phyloP scores from a whole-genome alignment of 2,888 invertebrate genomes.

The Scotopteryx bipunctaria region DNA sequence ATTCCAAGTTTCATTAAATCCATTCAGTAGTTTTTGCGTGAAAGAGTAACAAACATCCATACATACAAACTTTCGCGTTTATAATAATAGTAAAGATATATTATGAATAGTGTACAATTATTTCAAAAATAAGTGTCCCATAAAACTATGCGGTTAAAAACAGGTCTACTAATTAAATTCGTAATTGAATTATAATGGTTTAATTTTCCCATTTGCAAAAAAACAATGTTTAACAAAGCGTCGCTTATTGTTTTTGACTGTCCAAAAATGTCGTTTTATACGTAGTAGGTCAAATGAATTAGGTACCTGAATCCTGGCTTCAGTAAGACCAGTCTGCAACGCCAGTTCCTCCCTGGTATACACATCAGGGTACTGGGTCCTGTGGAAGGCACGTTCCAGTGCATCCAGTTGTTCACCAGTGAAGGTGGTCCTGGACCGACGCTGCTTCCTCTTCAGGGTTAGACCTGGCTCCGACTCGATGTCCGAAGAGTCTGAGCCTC shows the following conservation, averaged over 20 bases:
- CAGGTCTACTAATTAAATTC: not conserved
- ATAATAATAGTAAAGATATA: no score
- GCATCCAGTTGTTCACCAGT: conserved; percentile 96
- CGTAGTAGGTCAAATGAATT: no score
- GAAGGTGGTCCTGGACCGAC: conserved; percentile 96
- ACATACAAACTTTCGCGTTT: no score
- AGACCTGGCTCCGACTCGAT: conserved; percentile 96
- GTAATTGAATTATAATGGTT: not conserved
- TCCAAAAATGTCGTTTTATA: no score
- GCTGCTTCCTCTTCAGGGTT: conserved; percentile 94
- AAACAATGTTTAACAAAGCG: no score
- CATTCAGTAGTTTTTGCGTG: no score
- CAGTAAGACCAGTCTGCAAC: conserved; percentile 94
- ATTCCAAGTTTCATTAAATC: no score
- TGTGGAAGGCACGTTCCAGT: conserved; percentile 94
- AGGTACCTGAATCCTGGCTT: conserved; percentile 97
- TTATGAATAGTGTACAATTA: no score
- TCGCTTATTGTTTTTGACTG: no score
- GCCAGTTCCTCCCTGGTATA: conserved; percentile 97
- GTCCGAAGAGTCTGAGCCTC: conserved; percentile 85
- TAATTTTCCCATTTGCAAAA: no score
- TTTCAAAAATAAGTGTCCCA: no score
- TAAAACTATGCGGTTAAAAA: not conserved
- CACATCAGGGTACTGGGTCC: conserved; percentile 98
- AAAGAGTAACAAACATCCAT: no score